phyloP scores from a whole-genome alignment of 2,797 vertebrate species.

The Myripristis murdjan region DNA sequence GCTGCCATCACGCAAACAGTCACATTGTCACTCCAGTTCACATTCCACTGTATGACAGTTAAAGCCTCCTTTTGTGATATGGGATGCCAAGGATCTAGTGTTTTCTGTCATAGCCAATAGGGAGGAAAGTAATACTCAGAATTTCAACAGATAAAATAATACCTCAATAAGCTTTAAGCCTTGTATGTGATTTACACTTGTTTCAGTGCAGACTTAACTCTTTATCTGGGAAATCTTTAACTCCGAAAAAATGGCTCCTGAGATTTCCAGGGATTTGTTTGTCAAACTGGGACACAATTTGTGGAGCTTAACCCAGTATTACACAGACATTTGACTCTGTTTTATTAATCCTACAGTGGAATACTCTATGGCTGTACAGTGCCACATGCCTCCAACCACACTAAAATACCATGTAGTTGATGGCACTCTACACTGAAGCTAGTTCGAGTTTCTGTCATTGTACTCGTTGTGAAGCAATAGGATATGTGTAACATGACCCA shows the following conservation, averaged over 20 bases:
- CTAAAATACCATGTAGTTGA: conserved; percentile 32
- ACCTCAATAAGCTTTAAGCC: neutral
- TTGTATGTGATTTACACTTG: neutral
- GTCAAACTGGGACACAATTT: conserved; percentile 74
- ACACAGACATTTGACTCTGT: conserved; percentile 67
- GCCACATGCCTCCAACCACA: conserved; percentile 41
- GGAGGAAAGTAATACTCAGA: neutral
- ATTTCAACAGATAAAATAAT: neutral
- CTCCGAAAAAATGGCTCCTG: conserved; percentile 35
- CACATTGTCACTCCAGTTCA: too few relatives aligned
- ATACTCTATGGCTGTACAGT: conserved; percentile 55
- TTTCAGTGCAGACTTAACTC: conserved; percentile 9
- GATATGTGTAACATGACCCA: neutral
- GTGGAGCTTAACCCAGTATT: conserved; percentile 79
- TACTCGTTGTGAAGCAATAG: neutral
- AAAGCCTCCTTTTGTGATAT: neutral
- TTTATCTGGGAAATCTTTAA: conserved; percentile 49
- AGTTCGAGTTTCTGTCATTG: conserved; percentile 25
- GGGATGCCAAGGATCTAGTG: neutral
- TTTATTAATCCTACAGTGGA: conserved; percentile 77
- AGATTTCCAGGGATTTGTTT: conserved; percentile 73
- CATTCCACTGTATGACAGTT: neutral
- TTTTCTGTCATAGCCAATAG: conserved; percentile 18
- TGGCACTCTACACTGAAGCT: conserved; percentile 1
- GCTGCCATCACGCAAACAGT: neutral